A percentile compares a stretch with the other conserved stretches of the same genome.
These are phyloP conservation scores for Falco columbarius DNA, from an alignment of 2,797 vertebrate genomes.

Conservation along the genomic window DNA sequence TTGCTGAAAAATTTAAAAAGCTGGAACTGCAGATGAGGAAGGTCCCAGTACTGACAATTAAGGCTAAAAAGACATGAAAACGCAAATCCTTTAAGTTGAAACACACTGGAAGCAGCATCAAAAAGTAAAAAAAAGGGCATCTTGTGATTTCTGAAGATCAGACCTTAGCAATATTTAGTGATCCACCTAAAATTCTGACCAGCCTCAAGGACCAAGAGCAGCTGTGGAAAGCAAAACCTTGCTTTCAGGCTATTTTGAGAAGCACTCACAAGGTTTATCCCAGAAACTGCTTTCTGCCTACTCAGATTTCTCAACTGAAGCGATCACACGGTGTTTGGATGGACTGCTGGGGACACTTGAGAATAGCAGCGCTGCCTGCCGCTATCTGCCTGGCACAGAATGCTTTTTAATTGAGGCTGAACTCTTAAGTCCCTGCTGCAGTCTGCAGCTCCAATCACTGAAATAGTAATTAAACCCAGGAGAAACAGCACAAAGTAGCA, in stretches of 20 bases:
- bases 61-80: not conserved
- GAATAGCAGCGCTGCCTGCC: conserved; percentile 29
- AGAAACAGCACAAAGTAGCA: conserved; percentile 3
- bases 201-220: not conserved
- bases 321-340: conserved; percentile 25
- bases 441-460: conserved; percentile 44
- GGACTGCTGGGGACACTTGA: conserved; percentile 51
- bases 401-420: conserved; percentile 54
- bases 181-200: not conserved
- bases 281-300: conserved; percentile 67
- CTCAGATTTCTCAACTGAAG: conserved; percentile 61
- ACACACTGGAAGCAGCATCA: not conserved
- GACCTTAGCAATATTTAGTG: not conserved
- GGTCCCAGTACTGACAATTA: not conserved
- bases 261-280: conserved; percentile 61
- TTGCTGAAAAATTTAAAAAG: not conserved
- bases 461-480: conserved; percentile 58
- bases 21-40: not conserved
- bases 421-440: conserved; percentile 41
- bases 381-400: conserved; percentile 49
- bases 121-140: not conserved
- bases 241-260: conserved; percentile 58
- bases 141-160: not conserved
- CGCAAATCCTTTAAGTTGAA: not conserved
- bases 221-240: conserved; percentile 18